Conservation (phyloP, 2,113 vertebrate species). For the Calidris pygmaea region DNA sequence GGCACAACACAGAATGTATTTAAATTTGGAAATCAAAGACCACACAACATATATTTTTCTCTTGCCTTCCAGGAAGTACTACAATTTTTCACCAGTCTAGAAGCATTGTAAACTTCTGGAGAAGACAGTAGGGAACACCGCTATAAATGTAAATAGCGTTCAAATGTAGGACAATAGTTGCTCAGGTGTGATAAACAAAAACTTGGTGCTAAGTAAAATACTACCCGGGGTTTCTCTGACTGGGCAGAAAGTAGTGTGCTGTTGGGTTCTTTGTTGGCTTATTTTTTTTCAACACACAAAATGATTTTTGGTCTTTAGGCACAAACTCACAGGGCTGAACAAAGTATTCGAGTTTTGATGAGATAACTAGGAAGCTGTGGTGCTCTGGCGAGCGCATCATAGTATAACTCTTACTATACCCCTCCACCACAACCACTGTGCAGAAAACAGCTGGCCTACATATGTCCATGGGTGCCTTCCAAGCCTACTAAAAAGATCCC, state of each 20-base stretch:
- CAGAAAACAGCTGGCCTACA: slow-evolving; percentile 54
- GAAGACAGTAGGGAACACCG: slow-evolving; percentile 4
- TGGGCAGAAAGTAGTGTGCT: background rate
- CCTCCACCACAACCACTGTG: slow-evolving; percentile 13
- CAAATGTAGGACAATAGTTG: background rate
- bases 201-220: background rate
- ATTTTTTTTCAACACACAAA: background rate
- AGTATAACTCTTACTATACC: background rate
- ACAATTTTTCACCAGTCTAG: background rate
- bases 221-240: background rate
- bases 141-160: background rate
- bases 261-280: background rate
- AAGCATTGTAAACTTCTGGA: slow-evolving; percentile 24
- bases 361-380: background rate
- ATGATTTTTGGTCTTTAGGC: background rate
- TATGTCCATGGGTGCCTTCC: slow-evolving; percentile 31
- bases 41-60: slow-evolving; percentile 52
- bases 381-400: background rate
- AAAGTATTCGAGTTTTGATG: background rate
- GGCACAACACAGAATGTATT: slow-evolving; percentile 64
- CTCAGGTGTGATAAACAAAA: background rate
- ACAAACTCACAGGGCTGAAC: background rate
- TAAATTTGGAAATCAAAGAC: slow-evolving; percentile 66
- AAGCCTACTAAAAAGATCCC: slow-evolving; percentile 26
- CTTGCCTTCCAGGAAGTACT: slow-evolving; percentile 24